phyloP scores from a whole-genome alignment of 2,113 vertebrate genomes.

The Arenaria interpres region DNA sequence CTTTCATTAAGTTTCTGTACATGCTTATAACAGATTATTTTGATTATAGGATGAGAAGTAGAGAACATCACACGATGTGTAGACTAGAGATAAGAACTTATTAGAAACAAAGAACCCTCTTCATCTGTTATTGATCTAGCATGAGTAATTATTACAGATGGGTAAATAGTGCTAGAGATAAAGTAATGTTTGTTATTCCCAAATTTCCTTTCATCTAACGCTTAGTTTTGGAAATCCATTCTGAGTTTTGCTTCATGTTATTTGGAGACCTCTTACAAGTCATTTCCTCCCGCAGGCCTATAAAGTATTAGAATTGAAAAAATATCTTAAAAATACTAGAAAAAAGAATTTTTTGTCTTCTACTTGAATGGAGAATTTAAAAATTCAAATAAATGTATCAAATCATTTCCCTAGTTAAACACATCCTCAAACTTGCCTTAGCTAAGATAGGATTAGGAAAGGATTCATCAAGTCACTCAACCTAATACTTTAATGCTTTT shows the following conservation, averaged over 20 bases:
- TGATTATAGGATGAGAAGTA: not conserved
- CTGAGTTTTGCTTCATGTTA: not conserved
- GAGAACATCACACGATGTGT: not conserved
- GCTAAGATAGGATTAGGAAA: not conserved
- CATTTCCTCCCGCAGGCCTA: not conserved
- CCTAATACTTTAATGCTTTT: not conserved
- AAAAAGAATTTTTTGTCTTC: not conserved
- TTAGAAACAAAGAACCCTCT: not conserved
- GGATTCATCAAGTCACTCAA: not conserved
- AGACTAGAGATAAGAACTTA: not conserved
- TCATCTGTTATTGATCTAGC: not conserved
- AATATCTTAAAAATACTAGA: not conserved
- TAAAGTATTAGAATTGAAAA: not conserved
- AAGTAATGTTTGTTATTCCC: not conserved
- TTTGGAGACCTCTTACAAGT: not conserved
- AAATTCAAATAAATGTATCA: not conserved
- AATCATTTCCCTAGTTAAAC: not conserved
- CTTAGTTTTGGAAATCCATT: not conserved
- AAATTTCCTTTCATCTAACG: not conserved
- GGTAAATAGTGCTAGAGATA: too few relatives aligned
- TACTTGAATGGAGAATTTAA: not conserved
- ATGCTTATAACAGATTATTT: not conserved
- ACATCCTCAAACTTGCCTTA: not conserved
- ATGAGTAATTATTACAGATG: not conserved
- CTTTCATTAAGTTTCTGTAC: slow-evolving; percentile 1